Evolutionary conservation across 2,113 vertebrate genomes (phyloP).

Genomic region (Notothenia coriiceps): DNA sequence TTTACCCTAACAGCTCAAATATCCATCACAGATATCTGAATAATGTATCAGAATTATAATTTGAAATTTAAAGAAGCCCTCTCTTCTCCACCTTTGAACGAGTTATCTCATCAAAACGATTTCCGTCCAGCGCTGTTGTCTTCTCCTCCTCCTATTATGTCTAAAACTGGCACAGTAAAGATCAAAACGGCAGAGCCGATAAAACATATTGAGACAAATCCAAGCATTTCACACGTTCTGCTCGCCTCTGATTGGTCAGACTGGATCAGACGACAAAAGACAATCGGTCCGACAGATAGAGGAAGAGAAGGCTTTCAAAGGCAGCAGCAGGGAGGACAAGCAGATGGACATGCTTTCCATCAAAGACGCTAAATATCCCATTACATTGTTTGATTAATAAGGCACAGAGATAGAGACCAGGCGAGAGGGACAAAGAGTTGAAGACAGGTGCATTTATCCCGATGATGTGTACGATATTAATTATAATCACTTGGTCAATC

Average conservation of each 20-base stretch:
- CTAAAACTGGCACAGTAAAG: conserved; percentile 29
- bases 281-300: conserved; percentile 52
- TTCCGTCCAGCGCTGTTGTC: conserved; percentile 9
- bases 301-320: conserved; percentile 43
- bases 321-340: conserved; percentile 34
- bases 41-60: conserved; percentile 7
- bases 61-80: conserved; percentile 10
- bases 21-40: conserved; percentile 7
- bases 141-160: conserved; percentile 9
- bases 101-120: neutral
- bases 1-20: neutral
- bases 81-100: neutral
- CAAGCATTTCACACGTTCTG: conserved; percentile 36
- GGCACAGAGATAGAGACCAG: conserved; percentile 8
- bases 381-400: conserved; percentile 40
- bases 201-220: conserved; percentile 49
- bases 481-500: conserved; percentile 65
- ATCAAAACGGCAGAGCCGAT: conserved; percentile 52
- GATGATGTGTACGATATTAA: conserved; percentile 41
- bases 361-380: conserved; percentile 40
- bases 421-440: neutral
- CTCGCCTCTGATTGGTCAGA: conserved; percentile 43
- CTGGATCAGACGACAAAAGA: conserved; percentile 18
- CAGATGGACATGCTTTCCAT: conserved; percentile 56
- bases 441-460: conserved; percentile 11